Base-by-base conservation (phyloP, 2,113 vertebrate genomes). In the Cyprinodon variegatus region DNA sequence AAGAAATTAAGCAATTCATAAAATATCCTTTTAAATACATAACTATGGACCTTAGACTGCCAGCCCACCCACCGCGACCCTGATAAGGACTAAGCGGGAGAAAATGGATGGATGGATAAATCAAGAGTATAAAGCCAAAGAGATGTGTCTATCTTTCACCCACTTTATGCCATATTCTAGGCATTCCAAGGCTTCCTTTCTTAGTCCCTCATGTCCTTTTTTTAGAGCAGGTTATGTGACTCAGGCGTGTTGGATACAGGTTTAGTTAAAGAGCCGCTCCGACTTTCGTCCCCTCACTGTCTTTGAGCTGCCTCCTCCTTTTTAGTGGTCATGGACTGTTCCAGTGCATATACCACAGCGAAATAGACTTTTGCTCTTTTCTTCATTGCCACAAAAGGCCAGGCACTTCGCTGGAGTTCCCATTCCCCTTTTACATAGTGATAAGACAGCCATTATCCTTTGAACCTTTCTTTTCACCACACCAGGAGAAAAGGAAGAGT, bases 381-480 rank as follows among this genome's bases (percentile, higher is more conserved):
- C 92, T 93, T 93, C 85, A 83, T 90, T 91, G 90, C 89, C 85
- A 93, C 92, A 93, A 94, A 94, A 93, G 92, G 92, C 90, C 90
- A 91, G 90, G 83, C 90, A 92, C 90, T 93, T 92, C 85, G 86
- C 84, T 84, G 88, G 89, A 92, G 91, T 91, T 91, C 90, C 89
- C 91, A 90, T 88, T 88, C 89, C 89, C 91, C 83, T 90, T 93
- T 93, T 93, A 92, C 93, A 92, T 93, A 93, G 88, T 93, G 92
- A 94, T 94, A 94, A 94, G 92, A 91, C 90, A 90, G 88, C 88
- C 91, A 93, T 94, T 93, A 93, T 93, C 88, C 94, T 93, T 87
- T 91, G 90, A 93, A 91, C 92, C 85, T 89, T 91, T 91, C 83
- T 90, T 92, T 91, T 93, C 92, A 90, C 85, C 69, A 46, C 89